Evolutionary conservation across 2,888 invertebrate genomes (phyloP).

Genomic region (Drosophila peninsularis): DNA sequence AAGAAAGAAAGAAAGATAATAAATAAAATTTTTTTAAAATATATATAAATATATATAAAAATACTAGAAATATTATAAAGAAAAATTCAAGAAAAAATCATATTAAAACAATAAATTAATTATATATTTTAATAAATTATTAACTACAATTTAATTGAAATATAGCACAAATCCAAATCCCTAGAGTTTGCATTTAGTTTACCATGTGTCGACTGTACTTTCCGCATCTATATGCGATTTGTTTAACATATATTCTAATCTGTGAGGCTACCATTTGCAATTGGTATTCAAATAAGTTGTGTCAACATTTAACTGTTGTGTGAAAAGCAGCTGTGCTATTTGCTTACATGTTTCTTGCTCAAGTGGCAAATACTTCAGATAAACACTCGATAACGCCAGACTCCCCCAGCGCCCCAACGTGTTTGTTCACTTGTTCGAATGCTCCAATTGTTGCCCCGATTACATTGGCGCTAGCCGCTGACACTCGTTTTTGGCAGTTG

Average conservation of each 20-base stretch:
- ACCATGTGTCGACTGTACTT: slow-evolving; percentile 4
- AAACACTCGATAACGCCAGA: slow-evolving; percentile 22
- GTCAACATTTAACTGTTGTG: slow-evolving; percentile 45
- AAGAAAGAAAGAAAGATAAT: too few species aligned
- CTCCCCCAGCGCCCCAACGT: background rate
- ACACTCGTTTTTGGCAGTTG: slow-evolving; percentile 11
- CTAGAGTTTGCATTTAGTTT: background rate
- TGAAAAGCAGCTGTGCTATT: slow-evolving; percentile 31
- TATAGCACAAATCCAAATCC: too few species aligned
- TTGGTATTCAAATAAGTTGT: slow-evolving; percentile 46
- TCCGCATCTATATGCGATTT: slow-evolving; percentile 1
- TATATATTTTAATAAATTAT: background rate
- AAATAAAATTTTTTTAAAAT: background rate
- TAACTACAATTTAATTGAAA: background rate
- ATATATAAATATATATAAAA: background rate
- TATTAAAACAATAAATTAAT: background rate
- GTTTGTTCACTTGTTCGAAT: background rate
- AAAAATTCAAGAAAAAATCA: background rate
- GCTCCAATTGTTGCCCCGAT: slow-evolving; percentile 2
- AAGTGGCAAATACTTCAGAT: slow-evolving; percentile 42
- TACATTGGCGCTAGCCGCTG: slow-evolving; percentile 1
- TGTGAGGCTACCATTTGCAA: slow-evolving; percentile 27
- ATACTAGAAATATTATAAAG: background rate
- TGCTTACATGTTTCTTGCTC: slow-evolving; percentile 37
- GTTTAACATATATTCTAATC: slow-evolving; percentile 11